Percentiles rank a stretch among this genome's conserved stretches.
Evolutionary conservation across 1,140 invertebrate species (phyloP).

Genomic region (Acromyrmex echinatior): DNA sequence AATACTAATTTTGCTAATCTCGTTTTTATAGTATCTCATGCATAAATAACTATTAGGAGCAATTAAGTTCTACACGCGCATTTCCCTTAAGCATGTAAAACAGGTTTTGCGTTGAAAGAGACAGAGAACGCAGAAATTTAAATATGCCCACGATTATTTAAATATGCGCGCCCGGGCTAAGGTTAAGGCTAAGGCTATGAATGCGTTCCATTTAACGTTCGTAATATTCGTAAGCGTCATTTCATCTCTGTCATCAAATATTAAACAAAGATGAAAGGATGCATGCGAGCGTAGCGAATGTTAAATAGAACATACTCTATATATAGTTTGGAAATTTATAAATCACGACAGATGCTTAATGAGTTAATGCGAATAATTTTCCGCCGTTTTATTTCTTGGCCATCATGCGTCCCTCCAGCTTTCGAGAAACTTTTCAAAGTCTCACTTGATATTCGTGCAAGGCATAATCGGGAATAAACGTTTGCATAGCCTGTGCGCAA

Average conservation of each 20-base stretch:
- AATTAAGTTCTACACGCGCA: neutral
- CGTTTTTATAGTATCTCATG: neutral
- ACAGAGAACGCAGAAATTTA: neutral
- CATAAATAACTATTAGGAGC: neutral
- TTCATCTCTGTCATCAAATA: too few species aligned
- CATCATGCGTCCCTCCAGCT: neutral
- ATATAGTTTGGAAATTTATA: slow-evolving; percentile 24
- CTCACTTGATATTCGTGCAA: slow-evolving; percentile 26
- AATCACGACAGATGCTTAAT: slow-evolving; percentile 21
- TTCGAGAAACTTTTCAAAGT: slow-evolving; percentile 44
- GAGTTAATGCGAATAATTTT: slow-evolving; percentile 30
- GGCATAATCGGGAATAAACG: slow-evolving; percentile 48
- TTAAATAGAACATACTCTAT: too few species aligned
- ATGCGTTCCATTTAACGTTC: too few species aligned
- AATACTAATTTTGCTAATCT: neutral
- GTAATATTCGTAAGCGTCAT: too few species aligned
- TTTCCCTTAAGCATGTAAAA: slow-evolving; percentile 2
- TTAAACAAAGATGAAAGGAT: too few species aligned
- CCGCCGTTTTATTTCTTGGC: slow-evolving; percentile 28
- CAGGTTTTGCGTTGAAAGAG: neutral
- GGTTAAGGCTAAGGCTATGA: neutral
- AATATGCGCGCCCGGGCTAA: neutral
- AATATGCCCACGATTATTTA: slow-evolving; percentile 2
- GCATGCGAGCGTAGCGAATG: too few species aligned
- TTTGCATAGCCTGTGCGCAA: slow-evolving; percentile 46